These are phyloP conservation scores for Alauda arvensis DNA, from an alignment of 2,797 vertebrate genomes.

Conservation along the genomic window DNA sequence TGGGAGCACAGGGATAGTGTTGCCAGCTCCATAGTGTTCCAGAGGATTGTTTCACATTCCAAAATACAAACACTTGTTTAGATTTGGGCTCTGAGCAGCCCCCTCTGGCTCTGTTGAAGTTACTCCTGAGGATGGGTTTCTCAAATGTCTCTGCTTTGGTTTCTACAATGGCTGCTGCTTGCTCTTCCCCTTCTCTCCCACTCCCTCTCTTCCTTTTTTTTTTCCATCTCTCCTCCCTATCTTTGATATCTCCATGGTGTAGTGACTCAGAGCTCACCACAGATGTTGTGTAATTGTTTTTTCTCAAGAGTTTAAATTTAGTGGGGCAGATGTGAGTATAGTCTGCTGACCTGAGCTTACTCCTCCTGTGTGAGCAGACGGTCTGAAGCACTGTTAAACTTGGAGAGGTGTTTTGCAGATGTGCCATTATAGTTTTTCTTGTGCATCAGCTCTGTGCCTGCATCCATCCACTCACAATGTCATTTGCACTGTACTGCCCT, in stretches of 20 bases:
- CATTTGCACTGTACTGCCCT: background rate
- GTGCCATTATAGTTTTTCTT: fast-evolving
- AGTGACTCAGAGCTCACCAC: conserved; percentile 33
- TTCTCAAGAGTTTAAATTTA: conserved; percentile 15
- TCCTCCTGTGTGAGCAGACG: background rate
- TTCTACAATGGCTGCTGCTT: fast-evolving
- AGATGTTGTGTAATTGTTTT: conserved; percentile 18
- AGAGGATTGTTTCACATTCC: background rate
- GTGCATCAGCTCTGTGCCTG: background rate
- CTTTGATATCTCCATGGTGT: background rate
- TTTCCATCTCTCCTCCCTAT: background rate
- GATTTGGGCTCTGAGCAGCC: background rate
- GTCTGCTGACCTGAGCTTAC: background rate
- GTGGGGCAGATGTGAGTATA: background rate
- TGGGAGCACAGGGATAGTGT: background rate
- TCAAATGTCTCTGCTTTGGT: fast-evolving
- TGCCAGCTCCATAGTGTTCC: background rate
- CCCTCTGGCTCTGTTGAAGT: background rate
- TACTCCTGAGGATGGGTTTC: background rate
- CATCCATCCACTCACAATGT: background rate
- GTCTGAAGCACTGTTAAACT: background rate
- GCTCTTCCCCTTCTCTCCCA: background rate
- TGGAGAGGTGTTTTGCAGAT: background rate
- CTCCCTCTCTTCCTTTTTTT: no score
- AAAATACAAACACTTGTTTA: background rate